Conservation (phyloP, 1,140 invertebrate species). For the Drosophila equinoxialis region DNA sequence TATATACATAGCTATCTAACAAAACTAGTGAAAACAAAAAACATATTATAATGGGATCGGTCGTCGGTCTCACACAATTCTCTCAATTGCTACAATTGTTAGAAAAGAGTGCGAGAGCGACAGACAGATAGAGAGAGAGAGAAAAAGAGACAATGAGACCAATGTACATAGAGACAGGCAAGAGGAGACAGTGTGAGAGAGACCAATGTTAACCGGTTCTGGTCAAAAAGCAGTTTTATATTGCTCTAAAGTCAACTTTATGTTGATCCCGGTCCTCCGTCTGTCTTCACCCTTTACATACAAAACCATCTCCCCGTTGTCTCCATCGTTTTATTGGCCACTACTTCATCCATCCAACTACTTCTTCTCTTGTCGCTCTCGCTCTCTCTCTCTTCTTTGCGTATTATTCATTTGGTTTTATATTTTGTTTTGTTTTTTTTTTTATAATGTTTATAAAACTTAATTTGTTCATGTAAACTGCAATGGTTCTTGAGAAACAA, state of each 20-base stretch:
- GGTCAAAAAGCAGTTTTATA: conserved; percentile 13
- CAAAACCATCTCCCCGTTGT: background rate
- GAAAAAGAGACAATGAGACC: background rate
- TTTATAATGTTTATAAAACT: conserved; percentile 64
- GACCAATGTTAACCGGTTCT: conserved; percentile 46
- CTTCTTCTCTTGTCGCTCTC: conserved; percentile 39
- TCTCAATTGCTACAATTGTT: conserved; percentile 49
- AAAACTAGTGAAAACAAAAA: background rate
- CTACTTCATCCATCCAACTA: background rate
- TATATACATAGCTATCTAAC: background rate
- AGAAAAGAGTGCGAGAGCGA: conserved; percentile 11
- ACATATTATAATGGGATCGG: background rate
- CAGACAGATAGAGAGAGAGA: background rate
- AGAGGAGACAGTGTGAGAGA: conserved; percentile 13
- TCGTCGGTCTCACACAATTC: conserved; percentile 1
- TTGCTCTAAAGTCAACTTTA: conserved; percentile 14
- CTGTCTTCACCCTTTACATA: conserved; percentile 9
- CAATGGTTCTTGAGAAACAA: conserved; percentile 65
- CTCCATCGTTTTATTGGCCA: background rate
- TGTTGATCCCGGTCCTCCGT: conserved; percentile 10
- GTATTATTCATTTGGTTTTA: conserved; percentile 24
- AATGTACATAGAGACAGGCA: too few relatives aligned
- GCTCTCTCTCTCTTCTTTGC: conserved; percentile 38
- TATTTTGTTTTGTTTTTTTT: background rate
- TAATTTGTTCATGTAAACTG: conserved; percentile 60